Percentiles rank a stretch among this genome's conserved stretches.
phyloP scores from a whole-genome alignment of 1,140 invertebrate species.

The Hylaeus anthracinus region DNA sequence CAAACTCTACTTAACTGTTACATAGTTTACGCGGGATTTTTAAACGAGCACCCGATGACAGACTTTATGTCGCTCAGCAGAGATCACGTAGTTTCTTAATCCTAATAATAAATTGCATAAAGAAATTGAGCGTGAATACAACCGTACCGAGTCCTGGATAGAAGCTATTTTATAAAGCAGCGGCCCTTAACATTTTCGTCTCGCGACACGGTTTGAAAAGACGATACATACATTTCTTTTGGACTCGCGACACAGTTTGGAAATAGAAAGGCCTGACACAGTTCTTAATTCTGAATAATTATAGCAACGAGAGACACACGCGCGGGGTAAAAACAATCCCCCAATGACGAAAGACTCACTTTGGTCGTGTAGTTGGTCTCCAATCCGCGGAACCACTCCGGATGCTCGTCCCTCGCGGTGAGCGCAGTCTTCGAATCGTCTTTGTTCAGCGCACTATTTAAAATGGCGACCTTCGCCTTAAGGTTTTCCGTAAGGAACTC shows the following conservation, averaged over 20 bases:
- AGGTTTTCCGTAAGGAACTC: constrained; percentile 86
- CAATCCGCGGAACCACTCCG: constrained; percentile 88
- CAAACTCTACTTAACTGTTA: too few species aligned
- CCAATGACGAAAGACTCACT: constrained; percentile 60
- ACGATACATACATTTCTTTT: too few species aligned
- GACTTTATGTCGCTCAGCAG: not conserved
- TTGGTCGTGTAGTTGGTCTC: constrained; percentile 87
- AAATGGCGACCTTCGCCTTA: constrained; percentile 82
- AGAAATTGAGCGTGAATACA: not conserved
- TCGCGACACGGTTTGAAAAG: too few species aligned
- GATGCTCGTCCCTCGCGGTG: constrained; percentile 84
- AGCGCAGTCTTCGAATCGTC: constrained; percentile 82
- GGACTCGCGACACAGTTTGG: too few species aligned
- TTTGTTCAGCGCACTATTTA: constrained; percentile 79
- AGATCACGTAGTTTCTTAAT: not conserved
- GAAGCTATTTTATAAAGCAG: too few species aligned
- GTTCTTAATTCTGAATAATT: too few species aligned
- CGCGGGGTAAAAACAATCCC: too few species aligned
- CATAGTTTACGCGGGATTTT: not conserved
- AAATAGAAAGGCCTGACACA: too few species aligned
- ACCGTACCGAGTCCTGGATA: too few species aligned
- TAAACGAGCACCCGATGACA: not conserved
- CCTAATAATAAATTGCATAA: not conserved
- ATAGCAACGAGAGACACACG: too few species aligned
- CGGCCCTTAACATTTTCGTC: too few species aligned